Evolutionary conservation across 1,140 invertebrate species (phyloP), one percentile per base, ranked within the genome.

Genomic region (Conopomorpha cramerella): DNA sequence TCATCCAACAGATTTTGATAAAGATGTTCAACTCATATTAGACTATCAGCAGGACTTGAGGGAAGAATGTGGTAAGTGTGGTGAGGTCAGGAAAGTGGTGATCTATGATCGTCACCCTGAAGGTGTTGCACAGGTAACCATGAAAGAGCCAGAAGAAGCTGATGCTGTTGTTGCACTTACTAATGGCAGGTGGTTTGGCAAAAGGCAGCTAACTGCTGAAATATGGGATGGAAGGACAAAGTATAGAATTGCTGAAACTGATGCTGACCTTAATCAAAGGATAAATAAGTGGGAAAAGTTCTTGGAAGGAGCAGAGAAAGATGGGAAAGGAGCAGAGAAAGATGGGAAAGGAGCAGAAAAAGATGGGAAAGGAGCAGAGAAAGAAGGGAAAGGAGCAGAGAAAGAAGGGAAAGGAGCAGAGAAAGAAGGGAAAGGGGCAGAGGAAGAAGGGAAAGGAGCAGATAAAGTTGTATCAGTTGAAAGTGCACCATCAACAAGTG

Each of bases 141-240:
- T 98, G 84, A 85, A 90, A 38, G 87, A 90, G 17, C 84, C 92
- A 1, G 94, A 96, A 64, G 88, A 92, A 54, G 95, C 96, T 1
- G 95, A 99, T 77, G 80, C 86, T 23, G 96, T 95, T 36, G 86
- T 99, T 8, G 79, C 86, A 45, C 81, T 94, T 28, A 82, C 99
- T 49, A 92, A 99, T 77, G 90, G 91, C 0, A 82, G 95, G n/a
- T 95, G 90, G 83, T 98, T 98, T 78, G 89, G 87, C 2, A 87
- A 95, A 54, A 80, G 91, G 16, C 83, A 89, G 68, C 82, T 99
- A 13, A 84, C 80, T 2, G 96, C 95, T 2, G 87, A 89, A 58
- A 86, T 89, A 39, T 99, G 95, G 93, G 96, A 99, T 81, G 97
- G 97, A 3, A 90, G 89, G 64, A 95, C 93, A 0, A 98, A 96